phyloP scores from a whole-genome alignment of 2,113 vertebrate species.

The Rhineura floridana region DNA sequence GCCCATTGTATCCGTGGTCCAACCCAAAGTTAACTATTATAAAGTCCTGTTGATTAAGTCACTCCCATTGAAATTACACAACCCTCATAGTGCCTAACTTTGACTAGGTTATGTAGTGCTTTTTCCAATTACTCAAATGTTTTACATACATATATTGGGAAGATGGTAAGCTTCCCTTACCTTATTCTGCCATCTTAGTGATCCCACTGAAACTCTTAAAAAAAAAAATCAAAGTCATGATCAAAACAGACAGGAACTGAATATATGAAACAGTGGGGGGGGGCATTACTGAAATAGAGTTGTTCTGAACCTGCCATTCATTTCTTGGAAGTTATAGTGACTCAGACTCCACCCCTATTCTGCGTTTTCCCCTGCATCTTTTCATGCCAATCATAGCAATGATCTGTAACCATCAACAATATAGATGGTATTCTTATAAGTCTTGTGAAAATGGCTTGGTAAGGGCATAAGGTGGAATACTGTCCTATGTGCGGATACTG shows the following conservation, averaged over 20 bases:
- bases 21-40: too few species aligned
- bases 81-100: not conserved
- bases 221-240: too few species aligned
- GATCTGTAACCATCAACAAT: not conserved
- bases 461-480: not conserved
- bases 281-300: conserved; percentile 7
- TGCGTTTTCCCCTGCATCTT: not conserved
- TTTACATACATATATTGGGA: not conserved
- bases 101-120: not conserved
- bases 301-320: conserved; percentile 19
- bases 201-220: not conserved
- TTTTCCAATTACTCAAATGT: not conserved
- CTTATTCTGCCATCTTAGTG: not conserved
- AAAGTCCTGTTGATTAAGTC: not conserved
- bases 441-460: not conserved
- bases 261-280: conserved; percentile 1
- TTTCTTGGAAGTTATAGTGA: conserved; percentile 25
- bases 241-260: conserved; percentile 36
- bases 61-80: not conserved
- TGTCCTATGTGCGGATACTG: not conserved
- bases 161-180: not conserved
- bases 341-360: not conserved
- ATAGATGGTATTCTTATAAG: not conserved
- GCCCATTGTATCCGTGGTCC: too few species aligned
- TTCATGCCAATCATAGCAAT: not conserved